phyloP scores from a whole-genome alignment of 1,140 invertebrate species.

The Lepidurus arcticus region DNA sequence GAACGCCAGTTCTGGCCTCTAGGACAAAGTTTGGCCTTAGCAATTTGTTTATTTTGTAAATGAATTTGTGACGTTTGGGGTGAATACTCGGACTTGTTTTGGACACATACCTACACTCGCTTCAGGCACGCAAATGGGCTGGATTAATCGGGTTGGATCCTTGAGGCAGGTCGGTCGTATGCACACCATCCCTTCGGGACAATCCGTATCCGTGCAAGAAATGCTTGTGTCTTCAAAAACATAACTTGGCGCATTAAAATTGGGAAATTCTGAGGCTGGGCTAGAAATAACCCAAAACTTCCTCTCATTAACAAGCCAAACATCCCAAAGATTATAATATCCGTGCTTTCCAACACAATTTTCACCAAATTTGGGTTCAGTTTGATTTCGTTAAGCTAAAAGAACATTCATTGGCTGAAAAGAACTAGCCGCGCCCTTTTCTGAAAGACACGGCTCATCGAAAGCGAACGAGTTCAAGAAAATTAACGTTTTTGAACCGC shows the following conservation, averaged over 20 bases:
- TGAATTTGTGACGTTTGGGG: too few species aligned
- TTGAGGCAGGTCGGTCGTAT: neutral
- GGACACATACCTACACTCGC: neutral
- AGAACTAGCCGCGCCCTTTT: too few species aligned
- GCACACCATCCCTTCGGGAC: neutral
- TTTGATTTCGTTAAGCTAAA: too few species aligned
- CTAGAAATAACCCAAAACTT: neutral
- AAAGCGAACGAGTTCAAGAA: too few species aligned
- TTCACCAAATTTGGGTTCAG: too few species aligned
- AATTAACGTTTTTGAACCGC: too few species aligned
- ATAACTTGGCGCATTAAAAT: constrained; percentile 13
- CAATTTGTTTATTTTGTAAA: too few species aligned
- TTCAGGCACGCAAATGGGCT: constrained; percentile 1
- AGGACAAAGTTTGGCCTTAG: neutral
- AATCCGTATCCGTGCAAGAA: constrained; percentile 3
- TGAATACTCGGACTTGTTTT: neutral
- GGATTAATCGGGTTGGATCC: neutral
- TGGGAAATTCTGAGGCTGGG: neutral
- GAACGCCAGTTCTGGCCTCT: neutral
- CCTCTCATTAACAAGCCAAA: neutral
- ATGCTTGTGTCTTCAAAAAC: constrained; percentile 16
- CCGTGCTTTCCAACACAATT: too few species aligned
- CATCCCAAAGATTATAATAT: neutral
- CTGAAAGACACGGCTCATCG: too few species aligned
- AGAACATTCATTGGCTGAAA: too few species aligned